A percentile compares a stretch with the other conserved stretches of the same genome.
Evolutionary conservation across 2,113 vertebrate species (phyloP).

Genomic region (Hydrolagus affinis): DNA sequence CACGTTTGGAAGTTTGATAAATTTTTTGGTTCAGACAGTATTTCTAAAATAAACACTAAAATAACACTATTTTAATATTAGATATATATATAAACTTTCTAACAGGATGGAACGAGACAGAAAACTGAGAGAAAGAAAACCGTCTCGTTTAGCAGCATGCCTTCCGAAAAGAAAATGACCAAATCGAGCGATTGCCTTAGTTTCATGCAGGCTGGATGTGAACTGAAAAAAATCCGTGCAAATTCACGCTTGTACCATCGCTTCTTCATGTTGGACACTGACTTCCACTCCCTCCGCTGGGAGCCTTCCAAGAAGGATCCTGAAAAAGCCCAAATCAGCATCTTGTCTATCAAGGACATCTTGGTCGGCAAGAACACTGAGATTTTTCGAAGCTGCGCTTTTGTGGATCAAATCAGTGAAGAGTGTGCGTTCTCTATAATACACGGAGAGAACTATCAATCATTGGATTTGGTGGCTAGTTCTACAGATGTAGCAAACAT

Average conservation of each 20-base stretch:
- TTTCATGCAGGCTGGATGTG: conserved; percentile 96
- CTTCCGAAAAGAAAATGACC: conserved; percentile 95
- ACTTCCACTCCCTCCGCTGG: conserved; percentile 88
- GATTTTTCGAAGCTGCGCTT: conserved; percentile 86
- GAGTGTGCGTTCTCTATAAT: conserved; percentile 88
- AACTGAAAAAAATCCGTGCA: conserved; percentile 90
- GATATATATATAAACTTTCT: conserved; percentile 20
- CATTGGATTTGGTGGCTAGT: conserved; percentile 86
- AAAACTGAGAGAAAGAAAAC: conserved; percentile 90
- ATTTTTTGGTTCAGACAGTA: too few species aligned
- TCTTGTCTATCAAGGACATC: conserved; percentile 81
- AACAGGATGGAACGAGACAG: conserved; percentile 82
- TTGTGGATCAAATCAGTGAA: conserved; percentile 84
- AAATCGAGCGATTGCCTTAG: conserved; percentile 88
- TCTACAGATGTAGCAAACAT: conserved; percentile 94
- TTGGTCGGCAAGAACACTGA: conserved; percentile 91
- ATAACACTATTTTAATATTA: too few species aligned
- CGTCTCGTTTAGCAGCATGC: conserved; percentile 96
- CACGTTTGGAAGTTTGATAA: too few species aligned
- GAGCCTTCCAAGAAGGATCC: conserved; percentile 94
- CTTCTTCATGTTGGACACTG: conserved; percentile 85
- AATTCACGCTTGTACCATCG: conserved; percentile 89
- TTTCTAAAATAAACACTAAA: too few species aligned
- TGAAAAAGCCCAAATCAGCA: conserved; percentile 85
- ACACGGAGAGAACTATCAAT: conserved; percentile 89